A percentile compares a stretch with the other conserved stretches of the same genome.
Evolutionary conservation across 2,888 invertebrate genomes (phyloP).

Genomic region (Pseudococcus longispinus): DNA sequence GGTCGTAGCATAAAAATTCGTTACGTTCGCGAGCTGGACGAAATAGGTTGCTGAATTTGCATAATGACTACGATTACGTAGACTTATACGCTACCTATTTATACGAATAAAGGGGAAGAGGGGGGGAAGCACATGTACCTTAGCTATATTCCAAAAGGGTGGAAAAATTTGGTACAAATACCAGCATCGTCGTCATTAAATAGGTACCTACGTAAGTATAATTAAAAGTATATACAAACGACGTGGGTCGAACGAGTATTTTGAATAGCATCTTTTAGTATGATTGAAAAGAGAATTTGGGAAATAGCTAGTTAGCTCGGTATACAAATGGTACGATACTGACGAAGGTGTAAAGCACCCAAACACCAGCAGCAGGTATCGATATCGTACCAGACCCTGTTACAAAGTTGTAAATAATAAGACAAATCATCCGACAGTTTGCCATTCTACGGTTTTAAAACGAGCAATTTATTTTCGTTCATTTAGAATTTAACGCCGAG

Average conservation of each 20-base stretch:
- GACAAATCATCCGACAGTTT: conserved; percentile 28
- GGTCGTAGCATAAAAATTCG: not conserved
- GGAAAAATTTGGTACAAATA: not conserved
- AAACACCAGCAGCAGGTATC: not conserved
- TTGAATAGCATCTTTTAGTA: not conserved
- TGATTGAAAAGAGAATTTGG: not conserved
- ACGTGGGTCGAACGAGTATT: not conserved
- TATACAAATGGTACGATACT: not conserved
- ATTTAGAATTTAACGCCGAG: not conserved
- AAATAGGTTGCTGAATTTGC: not conserved
- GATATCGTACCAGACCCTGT: not conserved
- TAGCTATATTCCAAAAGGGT: not conserved
- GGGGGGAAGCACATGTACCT: too few relatives aligned
- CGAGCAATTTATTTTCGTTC: conserved; percentile 23
- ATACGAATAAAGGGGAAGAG: not conserved
- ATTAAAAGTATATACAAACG: not conserved
- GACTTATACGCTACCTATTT: not conserved
- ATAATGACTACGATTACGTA: conserved; percentile 5
- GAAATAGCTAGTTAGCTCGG: not conserved
- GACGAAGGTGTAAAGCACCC: not conserved
- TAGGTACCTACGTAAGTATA: not conserved
- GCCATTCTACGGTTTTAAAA: not conserved
- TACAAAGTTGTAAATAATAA: not conserved
- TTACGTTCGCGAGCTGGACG: not conserved
- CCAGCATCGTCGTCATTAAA: not conserved